A percentile compares a stretch with the other conserved stretches of the same genome.
These are phyloP conservation scores for Folsomia candida DNA, from an alignment of 2,888 invertebrate species.

Conservation along the genomic window DNA sequence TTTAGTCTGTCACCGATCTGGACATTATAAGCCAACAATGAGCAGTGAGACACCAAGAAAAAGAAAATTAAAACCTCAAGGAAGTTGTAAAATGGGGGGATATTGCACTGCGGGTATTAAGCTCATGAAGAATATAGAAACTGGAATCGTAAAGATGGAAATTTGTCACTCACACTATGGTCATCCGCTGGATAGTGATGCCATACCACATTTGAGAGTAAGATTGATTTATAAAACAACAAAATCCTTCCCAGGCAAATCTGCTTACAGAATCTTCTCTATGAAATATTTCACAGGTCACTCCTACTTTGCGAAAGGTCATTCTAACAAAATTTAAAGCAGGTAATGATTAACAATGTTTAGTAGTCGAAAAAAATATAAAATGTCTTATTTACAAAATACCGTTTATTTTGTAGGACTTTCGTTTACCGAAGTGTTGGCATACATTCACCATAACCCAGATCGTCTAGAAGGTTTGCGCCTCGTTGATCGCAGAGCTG, in stretches of 20 bases:
- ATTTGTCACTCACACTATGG: constrained; percentile 50
- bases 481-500: constrained; percentile 45
- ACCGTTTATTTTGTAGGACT: constrained; percentile 45
- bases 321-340: constrained; percentile 47
- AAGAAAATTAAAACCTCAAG: constrained; percentile 50
- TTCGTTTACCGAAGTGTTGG: constrained; percentile 42
- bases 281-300: no score
- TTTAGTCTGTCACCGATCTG: constrained; percentile 48
- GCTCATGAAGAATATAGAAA: constrained; percentile 40
- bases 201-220: constrained; percentile 47
- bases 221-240: no score
- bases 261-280: no score
- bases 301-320: constrained; percentile 36
- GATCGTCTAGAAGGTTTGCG: constrained; percentile 45
- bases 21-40: constrained; percentile 49
- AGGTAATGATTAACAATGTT: no score
- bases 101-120: constrained; percentile 50
- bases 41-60: constrained; percentile 37
- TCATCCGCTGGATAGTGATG: constrained; percentile 45
- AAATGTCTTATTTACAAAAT: no score
- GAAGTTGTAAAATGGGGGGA: constrained; percentile 49
- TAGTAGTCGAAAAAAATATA: no score
- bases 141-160: constrained; percentile 39
- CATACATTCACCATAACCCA: constrained; percentile 49
- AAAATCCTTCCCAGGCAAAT: no score